These are phyloP conservation scores for Eilema griseolum DNA, from an alignment of 2,888 invertebrate genomes.

Conservation along the genomic window DNA sequence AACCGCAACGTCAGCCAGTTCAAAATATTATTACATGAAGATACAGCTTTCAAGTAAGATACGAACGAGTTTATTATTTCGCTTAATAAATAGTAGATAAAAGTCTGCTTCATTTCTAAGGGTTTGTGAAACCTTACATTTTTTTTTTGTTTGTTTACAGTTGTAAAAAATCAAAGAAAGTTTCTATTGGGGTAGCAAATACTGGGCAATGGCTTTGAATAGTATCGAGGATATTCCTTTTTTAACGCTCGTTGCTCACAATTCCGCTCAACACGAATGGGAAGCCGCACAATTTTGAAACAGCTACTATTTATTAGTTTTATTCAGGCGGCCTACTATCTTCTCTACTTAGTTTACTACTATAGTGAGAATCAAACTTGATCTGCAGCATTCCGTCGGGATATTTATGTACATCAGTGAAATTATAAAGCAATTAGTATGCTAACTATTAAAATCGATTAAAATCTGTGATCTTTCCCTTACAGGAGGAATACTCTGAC, in stretches of 20 bases:
- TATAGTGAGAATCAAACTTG: no score
- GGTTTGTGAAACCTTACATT: neutral
- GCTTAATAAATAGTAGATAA: neutral
- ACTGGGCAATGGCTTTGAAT: neutral
- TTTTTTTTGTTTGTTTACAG: neutral
- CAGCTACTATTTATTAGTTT: slow-evolving; percentile 49
- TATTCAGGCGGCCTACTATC: slow-evolving; percentile 25
- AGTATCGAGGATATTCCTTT: neutral
- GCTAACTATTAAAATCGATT: no score
- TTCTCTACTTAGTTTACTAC: no score
- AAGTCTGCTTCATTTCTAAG: neutral
- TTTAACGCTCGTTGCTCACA: slow-evolving; percentile 15
- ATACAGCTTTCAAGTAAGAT: neutral
- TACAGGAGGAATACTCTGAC: no score
- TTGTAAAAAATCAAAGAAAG: no score
- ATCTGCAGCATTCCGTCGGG: no score
- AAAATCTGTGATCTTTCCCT: no score
- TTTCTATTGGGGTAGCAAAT: no score
- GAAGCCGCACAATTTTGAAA: slow-evolving; percentile 32
- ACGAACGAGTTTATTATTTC: neutral
- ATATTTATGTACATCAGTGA: no score
- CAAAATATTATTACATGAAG: no score
- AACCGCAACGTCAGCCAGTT: neutral
- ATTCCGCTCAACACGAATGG: slow-evolving; percentile 25
- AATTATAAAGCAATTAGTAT: no score